phyloP scores from a whole-genome alignment of 2,113 vertebrate genomes.

The Urocitellus parryii region DNA sequence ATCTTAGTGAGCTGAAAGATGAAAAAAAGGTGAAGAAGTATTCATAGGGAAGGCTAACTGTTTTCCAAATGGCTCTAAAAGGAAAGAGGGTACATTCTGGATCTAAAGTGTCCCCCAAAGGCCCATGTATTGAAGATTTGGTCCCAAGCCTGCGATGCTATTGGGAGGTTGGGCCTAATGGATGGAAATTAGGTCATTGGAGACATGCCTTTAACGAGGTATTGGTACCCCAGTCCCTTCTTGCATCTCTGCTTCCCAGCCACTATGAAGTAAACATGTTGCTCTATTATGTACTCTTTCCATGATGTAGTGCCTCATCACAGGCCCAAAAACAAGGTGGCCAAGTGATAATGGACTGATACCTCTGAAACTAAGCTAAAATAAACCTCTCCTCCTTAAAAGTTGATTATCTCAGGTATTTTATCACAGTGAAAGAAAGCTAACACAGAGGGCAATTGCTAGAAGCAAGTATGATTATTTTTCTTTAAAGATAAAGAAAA shows the following conservation, averaged over 20 bases:
- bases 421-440: neutral
- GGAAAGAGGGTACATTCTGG: neutral
- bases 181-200: neutral
- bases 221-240: neutral
- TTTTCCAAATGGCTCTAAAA: neutral
- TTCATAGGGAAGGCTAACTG: neutral
- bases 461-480: neutral
- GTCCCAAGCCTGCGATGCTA: neutral
- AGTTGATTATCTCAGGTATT: neutral
- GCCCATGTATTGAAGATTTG: neutral
- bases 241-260: neutral
- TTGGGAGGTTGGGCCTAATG: neutral
- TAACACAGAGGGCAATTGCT: neutral
- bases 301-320: neutral
- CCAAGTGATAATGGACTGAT: neutral
- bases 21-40: neutral
- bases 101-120: neutral
- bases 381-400: neutral
- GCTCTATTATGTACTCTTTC: neutral
- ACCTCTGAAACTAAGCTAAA: neutral
- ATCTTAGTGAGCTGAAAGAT: slow-evolving; percentile 11
- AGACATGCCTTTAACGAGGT: neutral
- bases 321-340: neutral
- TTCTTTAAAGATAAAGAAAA: neutral
- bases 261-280: neutral